Percentiles rank a stretch among this genome's conserved stretches.
phyloP scores from a whole-genome alignment of 2,113 vertebrate genomes.

The Pygoscelis adeliae region DNA sequence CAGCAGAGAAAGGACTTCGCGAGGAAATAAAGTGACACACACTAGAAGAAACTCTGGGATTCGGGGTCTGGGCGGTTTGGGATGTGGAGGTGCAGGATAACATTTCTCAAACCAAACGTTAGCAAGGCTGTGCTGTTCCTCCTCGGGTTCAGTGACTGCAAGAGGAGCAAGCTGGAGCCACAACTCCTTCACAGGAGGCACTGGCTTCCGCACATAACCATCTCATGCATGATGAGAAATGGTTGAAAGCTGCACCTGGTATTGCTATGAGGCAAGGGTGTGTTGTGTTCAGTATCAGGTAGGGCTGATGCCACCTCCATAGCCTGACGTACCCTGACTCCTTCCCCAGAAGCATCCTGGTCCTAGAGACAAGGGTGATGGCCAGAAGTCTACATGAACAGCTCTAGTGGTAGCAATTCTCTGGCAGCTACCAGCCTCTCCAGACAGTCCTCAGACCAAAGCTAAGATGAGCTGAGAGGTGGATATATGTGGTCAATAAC shows the following conservation, averaged over 20 bases:
- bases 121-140: neutral
- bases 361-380: neutral
- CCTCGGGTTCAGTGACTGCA: neutral
- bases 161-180: neutral
- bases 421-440: neutral
- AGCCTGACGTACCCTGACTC: neutral
- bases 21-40: neutral
- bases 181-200: neutral
- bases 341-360: neutral
- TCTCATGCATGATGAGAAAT: neutral
- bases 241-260: neutral
- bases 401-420: accelerated
- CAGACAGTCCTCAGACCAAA: neutral
- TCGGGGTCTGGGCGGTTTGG: neutral
- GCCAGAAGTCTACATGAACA: neutral
- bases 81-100: neutral
- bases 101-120: neutral
- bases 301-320: neutral
- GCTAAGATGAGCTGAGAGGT: neutral
- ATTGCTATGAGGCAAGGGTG: neutral
- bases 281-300: neutral
- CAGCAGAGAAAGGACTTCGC: neutral
- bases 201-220: neutral
- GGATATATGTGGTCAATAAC: accelerated
- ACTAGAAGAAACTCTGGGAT: neutral